phyloP scores from a whole-genome alignment of 2,113 vertebrate species.

The Ovis canadensis region DNA sequence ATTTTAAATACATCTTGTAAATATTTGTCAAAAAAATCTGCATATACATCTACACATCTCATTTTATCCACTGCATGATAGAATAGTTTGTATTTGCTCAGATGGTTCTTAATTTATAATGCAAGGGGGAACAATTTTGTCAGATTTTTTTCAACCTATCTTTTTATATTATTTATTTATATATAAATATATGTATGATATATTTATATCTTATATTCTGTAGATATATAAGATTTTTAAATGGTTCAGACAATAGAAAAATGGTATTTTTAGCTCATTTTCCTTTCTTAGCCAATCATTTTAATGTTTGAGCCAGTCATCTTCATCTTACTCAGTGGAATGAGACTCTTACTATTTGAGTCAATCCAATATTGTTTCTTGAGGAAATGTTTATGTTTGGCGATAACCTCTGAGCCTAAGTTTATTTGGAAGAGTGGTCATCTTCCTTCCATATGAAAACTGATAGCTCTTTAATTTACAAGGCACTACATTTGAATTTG shows the following conservation, averaged over 20 bases:
- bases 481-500: background rate
- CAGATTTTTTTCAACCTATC: constrained; percentile 30
- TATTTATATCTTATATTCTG: constrained; percentile 17
- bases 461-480: background rate
- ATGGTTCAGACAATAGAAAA: constrained; percentile 22
- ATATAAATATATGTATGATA: background rate
- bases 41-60: background rate
- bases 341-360: background rate
- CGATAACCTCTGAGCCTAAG: background rate
- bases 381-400: background rate
- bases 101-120: constrained; percentile 45
- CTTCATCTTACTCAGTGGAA: background rate
- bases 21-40: background rate
- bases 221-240: background rate
- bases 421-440: background rate
- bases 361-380: background rate
- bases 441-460: background rate
- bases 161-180: background rate
- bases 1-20: background rate
- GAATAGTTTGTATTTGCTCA: constrained; percentile 22
- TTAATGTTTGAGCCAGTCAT: constrained; percentile 32
- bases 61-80: background rate
- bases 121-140: background rate
- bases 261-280: constrained; percentile 29
- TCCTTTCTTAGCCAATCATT: constrained; percentile 8